Evolutionary conservation across 2,797 vertebrate genomes (phyloP).

Genomic region (Coreius guichenoti): DNA sequence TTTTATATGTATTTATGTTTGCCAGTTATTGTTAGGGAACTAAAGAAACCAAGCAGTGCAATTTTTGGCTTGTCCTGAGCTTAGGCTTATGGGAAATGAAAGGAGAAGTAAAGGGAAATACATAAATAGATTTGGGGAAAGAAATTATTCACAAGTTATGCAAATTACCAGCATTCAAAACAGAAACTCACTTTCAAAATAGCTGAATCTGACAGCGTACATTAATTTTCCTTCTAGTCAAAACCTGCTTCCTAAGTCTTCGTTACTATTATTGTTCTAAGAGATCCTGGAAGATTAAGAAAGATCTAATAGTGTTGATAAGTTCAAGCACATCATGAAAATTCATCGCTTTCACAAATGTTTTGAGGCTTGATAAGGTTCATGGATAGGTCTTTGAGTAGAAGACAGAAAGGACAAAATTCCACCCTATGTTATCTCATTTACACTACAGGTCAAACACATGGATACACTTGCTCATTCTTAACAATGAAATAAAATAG

Average conservation of each 20-base stretch:
- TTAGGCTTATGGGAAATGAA: constrained; percentile 48
- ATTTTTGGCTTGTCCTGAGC: background rate
- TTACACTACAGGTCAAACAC: background rate
- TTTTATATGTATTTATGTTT: too few relatives aligned
- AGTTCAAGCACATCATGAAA: background rate
- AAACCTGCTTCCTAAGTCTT: background rate
- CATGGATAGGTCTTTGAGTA: background rate
- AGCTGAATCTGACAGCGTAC: background rate
- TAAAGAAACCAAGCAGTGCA: background rate
- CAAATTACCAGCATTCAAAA: constrained; percentile 12
- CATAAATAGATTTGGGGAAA: constrained; percentile 54
- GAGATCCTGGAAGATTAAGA: background rate
- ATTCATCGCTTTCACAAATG: background rate
- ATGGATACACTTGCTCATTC: background rate
- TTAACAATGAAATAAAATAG: background rate
- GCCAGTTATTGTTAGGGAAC: constrained; percentile 17
- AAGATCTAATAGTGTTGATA: background rate
- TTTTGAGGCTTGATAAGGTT: background rate
- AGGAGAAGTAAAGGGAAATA: constrained; percentile 43
- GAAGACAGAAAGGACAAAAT: background rate
- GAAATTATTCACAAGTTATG: constrained; percentile 13
- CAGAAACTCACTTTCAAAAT: constrained; percentile 15
- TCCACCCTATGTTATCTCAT: background rate
- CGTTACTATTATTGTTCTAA: background rate
- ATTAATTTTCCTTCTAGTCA: background rate